These are phyloP conservation scores for Mormoops blainvillei DNA, from an alignment of 2,113 vertebrate species.

Conservation along the genomic window DNA sequence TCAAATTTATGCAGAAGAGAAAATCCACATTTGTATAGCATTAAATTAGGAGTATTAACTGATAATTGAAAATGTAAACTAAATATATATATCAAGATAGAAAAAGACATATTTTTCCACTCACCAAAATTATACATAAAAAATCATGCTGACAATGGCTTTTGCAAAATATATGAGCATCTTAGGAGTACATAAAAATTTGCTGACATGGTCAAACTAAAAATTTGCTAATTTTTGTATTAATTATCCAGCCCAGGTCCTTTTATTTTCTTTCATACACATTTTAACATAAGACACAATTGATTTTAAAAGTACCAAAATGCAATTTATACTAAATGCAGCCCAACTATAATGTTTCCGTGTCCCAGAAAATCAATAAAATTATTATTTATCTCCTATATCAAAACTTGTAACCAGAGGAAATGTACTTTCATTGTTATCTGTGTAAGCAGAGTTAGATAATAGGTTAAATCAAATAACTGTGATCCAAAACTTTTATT, in stretches of 20 bases:
- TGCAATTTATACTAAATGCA: background rate
- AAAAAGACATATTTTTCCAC: background rate
- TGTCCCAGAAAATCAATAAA: background rate
- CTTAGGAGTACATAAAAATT: slow-evolving; percentile 10
- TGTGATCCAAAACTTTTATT: background rate
- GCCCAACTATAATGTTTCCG: background rate
- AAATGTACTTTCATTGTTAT: background rate
- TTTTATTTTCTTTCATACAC: background rate
- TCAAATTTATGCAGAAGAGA: slow-evolving; percentile 27
- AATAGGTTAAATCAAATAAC: background rate
- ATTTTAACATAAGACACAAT: background rate
- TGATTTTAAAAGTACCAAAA: background rate
- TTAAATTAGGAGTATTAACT: slow-evolving; percentile 4
- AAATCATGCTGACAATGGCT: slow-evolving; percentile 15
- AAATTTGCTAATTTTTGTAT: slow-evolving; percentile 13
- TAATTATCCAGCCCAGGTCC: background rate
- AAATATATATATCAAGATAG: slow-evolving; percentile 22
- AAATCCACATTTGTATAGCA: background rate
- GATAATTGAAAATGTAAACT: slow-evolving; percentile 23
- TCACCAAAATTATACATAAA: slow-evolving; percentile 28
- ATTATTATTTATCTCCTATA: background rate
- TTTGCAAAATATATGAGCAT: slow-evolving; percentile 52
- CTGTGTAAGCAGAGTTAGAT: background rate
- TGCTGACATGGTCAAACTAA: slow-evolving; percentile 44
- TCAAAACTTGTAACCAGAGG: background rate